Conservation (phyloP, 30 jellyfish, hydroid and myxozoan genomes). For the Hydra vulgaris region DNA sequence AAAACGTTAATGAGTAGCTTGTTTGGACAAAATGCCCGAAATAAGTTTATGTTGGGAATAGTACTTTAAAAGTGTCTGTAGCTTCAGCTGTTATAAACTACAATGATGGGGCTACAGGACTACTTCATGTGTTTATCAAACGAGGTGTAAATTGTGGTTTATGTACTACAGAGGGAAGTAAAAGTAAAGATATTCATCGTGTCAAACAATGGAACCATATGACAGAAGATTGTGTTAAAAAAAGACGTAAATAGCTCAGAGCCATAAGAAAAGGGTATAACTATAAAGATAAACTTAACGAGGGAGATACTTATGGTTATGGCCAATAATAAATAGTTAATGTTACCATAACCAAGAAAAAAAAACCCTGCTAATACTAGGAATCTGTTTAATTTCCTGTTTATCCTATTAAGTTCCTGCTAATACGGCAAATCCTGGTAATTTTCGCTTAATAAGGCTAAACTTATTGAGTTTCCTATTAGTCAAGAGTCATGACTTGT, state of each 20-base stretch:
- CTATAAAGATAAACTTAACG: slow-evolving; percentile 13
- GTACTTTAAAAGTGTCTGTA: slow-evolving; percentile 14
- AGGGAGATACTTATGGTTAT: slow-evolving; percentile 12
- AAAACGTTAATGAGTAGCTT: slow-evolving; percentile 20
- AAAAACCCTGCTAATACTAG: too few relatives aligned
- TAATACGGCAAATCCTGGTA: too few relatives aligned
- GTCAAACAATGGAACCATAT: slow-evolving; percentile 16
- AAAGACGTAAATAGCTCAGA: slow-evolving; percentile 6
- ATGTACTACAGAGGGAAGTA: neutral
- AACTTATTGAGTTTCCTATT: too few relatives aligned
- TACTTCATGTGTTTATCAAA: slow-evolving; percentile 17
- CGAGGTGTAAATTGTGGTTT: slow-evolving; percentile 15
- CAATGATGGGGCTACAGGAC: slow-evolving; percentile 28
- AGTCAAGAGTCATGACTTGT: too few relatives aligned
- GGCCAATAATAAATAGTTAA: neutral
- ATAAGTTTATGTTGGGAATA: slow-evolving; percentile 22
- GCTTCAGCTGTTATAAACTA: slow-evolving; percentile 24
- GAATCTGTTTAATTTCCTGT: too few relatives aligned
- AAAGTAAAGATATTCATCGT: slow-evolving; percentile 12
- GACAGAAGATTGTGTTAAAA: neutral
- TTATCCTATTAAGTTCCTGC: too few relatives aligned
- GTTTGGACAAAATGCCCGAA: slow-evolving; percentile 38
- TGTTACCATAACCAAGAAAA: neutral
- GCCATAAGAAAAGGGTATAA: slow-evolving; percentile 27
- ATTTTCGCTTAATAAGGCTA: too few relatives aligned